phyloP scores from a whole-genome alignment of 2,113 vertebrate genomes.

The Silurus meridionalis region DNA sequence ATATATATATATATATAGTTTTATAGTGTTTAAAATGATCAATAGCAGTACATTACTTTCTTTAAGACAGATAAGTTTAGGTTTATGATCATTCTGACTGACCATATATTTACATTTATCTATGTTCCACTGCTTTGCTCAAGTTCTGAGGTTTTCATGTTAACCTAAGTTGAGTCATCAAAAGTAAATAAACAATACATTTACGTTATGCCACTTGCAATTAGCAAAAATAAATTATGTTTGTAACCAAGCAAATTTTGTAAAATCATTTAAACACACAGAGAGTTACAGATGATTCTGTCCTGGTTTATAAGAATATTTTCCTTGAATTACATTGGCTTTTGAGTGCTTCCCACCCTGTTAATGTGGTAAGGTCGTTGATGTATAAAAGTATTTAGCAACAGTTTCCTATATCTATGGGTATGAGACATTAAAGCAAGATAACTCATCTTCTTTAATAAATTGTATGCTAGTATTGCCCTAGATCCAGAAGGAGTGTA shows the following conservation, averaged over 20 bases:
- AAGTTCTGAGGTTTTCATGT: background rate
- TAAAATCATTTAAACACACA: background rate
- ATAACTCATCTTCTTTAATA: background rate
- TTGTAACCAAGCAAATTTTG: background rate
- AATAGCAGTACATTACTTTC: too few species aligned
- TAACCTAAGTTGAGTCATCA: background rate
- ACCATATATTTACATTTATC: background rate
- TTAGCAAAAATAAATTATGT: background rate
- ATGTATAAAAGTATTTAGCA: too few species aligned
- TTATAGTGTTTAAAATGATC: too few species aligned
- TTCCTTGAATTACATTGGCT: background rate
- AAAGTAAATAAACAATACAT: background rate
- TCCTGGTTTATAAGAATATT: background rate
- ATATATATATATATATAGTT: too few species aligned
- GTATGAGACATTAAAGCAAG: too few species aligned
- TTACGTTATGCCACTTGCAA: background rate
- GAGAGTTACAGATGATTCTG: background rate
- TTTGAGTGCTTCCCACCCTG: background rate
- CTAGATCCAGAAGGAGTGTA: background rate
- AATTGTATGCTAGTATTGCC: background rate
- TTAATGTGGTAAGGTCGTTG: background rate
- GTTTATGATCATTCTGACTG: background rate
- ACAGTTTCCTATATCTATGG: too few species aligned
- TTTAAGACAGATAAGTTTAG: too few species aligned
- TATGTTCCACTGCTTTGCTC: background rate